These are phyloP conservation scores for Mythimna vitellina DNA, from an alignment of 2,888 invertebrate genomes.

Conservation along the genomic window DNA sequence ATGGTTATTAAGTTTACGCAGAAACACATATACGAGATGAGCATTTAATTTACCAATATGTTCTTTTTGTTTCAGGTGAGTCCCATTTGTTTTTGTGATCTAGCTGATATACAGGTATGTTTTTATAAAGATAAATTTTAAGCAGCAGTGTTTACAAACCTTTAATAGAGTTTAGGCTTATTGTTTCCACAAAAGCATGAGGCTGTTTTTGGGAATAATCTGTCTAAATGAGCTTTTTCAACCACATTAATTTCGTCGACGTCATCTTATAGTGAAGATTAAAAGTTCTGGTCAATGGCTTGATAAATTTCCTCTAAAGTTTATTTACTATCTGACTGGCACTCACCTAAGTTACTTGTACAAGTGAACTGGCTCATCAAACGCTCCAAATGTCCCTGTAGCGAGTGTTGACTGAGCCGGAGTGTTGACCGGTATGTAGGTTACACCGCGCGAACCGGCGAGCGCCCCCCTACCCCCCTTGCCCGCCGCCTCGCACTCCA, in stretches of 20 bases:
- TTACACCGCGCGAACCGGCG: conserved; percentile 87
- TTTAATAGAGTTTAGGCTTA: not conserved
- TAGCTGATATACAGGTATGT: conserved; percentile 57
- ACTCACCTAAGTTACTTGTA: conserved; percentile 65
- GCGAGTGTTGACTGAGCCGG: conserved; percentile 91
- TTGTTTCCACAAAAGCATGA: not conserved
- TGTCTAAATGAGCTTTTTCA: not conserved
- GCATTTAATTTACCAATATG: conserved; percentile 61
- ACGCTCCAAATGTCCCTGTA: conserved; percentile 89
- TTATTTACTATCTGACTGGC: conserved; percentile 25
- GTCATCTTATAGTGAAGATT: not conserved
- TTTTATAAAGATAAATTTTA: not conserved
- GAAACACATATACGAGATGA: conserved; percentile 62
- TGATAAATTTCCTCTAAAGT: not conserved
- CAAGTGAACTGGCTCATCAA: conserved; percentile 80
- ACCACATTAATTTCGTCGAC: not conserved
- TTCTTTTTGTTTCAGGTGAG: conserved; percentile 85
- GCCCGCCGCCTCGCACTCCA: conserved; percentile 70
- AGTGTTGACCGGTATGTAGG: conserved; percentile 91
- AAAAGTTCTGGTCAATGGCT: not conserved
- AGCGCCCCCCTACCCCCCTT: conserved; percentile 70
- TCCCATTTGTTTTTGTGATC: conserved; percentile 58
- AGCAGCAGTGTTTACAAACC: not conserved
- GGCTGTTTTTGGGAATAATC: not conserved
- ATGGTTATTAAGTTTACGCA: conserved; percentile 70